Percentiles rank a stretch among this genome's conserved stretches.
Conservation (phyloP, 1,140 invertebrate species). For the Ganaspis sp. region DNA sequence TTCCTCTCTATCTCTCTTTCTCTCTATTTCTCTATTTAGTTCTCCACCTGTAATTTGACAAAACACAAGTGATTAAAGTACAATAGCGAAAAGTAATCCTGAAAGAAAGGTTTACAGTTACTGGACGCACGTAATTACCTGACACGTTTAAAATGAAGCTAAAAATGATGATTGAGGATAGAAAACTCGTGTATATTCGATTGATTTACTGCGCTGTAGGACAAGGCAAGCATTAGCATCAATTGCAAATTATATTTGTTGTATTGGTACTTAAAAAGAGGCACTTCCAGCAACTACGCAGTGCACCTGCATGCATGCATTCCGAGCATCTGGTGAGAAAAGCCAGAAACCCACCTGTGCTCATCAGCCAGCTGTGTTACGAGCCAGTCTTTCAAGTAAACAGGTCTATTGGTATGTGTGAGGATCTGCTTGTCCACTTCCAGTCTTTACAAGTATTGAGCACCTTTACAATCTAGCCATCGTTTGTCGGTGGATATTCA, state of each 20-base stretch:
- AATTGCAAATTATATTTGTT: slow-evolving; percentile 42
- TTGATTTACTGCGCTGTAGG: slow-evolving; percentile 21
- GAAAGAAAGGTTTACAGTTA: background rate
- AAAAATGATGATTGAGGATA: slow-evolving; percentile 2
- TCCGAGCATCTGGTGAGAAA: slow-evolving; percentile 57
- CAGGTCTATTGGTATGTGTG: slow-evolving; percentile 51
- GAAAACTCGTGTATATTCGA: slow-evolving; percentile 28
- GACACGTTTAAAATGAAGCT: background rate
- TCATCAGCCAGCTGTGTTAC: slow-evolving; percentile 56
- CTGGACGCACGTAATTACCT: background rate
- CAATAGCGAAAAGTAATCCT: too few relatives aligned
- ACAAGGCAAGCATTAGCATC: slow-evolving; percentile 35
- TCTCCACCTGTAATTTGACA: too few relatives aligned
- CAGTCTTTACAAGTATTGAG: slow-evolving; percentile 37
- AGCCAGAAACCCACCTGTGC: slow-evolving; percentile 56
- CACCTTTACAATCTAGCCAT: slow-evolving; percentile 20
- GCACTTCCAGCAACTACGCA: slow-evolving; percentile 47
- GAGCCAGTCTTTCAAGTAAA: slow-evolving; percentile 49
- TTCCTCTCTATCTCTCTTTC: too few relatives aligned
- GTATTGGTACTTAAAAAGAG: slow-evolving; percentile 30
- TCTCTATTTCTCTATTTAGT: too few relatives aligned
- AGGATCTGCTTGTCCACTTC: slow-evolving; percentile 48
- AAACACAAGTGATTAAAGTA: too few relatives aligned
- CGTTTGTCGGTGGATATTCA: slow-evolving; percentile 30
- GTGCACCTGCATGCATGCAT: slow-evolving; percentile 54